Conservation (phyloP, 2,888 invertebrate species). For the Callimorpha dominula region DNA sequence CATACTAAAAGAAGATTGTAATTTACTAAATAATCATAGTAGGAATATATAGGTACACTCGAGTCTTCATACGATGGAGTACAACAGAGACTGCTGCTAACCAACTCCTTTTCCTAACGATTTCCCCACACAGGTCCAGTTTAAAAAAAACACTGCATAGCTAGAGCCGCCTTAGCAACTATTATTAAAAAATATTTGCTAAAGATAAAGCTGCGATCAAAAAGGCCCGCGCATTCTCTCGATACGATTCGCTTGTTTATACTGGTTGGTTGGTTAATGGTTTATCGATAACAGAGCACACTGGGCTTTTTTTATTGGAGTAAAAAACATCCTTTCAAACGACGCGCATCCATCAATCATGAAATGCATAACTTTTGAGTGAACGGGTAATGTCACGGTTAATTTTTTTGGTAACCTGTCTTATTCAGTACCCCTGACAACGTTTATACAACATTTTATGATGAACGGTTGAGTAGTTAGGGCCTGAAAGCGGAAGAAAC, state of each 20-base stretch:
- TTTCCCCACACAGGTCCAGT: background rate
- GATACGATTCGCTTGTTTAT: background rate
- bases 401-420: too few relatives aligned
- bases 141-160: background rate
- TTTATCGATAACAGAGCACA: too few relatives aligned
- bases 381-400: too few relatives aligned
- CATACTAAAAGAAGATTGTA: too few relatives aligned
- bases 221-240: background rate
- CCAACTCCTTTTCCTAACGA: background rate
- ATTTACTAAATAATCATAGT: too few relatives aligned
- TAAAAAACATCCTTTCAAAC: background rate
- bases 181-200: background rate
- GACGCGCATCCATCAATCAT: too few relatives aligned
- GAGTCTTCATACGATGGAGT: background rate
- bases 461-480: too few relatives aligned
- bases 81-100: too few relatives aligned
- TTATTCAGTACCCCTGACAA: too few relatives aligned
- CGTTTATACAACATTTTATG: too few relatives aligned
- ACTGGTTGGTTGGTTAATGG: background rate
- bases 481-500: too few relatives aligned
- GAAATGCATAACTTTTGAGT: too few relatives aligned
- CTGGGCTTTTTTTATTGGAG: background rate
- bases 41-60: background rate
- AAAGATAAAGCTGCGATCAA: background rate
- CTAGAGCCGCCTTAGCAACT: background rate